Percentiles rank a stretch among this genome's conserved stretches.
Evolutionary conservation across 1,140 invertebrate species (phyloP).

Genomic region (Drosophila sturtevanti): DNA sequence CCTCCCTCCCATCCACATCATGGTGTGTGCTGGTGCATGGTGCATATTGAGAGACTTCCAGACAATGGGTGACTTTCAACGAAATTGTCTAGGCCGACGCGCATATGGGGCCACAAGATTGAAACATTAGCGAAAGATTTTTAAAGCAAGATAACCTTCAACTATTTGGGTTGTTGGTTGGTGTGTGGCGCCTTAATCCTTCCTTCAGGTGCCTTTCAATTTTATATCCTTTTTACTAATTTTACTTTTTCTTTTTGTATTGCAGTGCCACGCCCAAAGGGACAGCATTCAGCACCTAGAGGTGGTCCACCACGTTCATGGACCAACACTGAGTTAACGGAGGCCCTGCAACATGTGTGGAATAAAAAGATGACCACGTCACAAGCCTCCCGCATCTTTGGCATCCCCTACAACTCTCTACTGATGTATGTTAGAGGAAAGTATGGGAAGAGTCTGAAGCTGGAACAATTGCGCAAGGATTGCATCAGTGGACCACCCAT

Average conservation of each 20-base stretch:
- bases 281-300: slow-evolving; percentile 93
- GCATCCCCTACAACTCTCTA: slow-evolving; percentile 95
- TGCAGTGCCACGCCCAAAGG: slow-evolving; percentile 89
- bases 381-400: slow-evolving; percentile 93
- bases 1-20: neutral
- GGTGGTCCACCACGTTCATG: slow-evolving; percentile 94
- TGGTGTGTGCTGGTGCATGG: too few species aligned
- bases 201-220: slow-evolving; percentile 1
- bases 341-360: slow-evolving; percentile 95
- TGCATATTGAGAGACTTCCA: slow-evolving; percentile 23
- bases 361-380: slow-evolving; percentile 97
- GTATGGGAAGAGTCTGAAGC: slow-evolving; percentile 93
- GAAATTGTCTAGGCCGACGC: slow-evolving; percentile 46
- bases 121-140: slow-evolving; percentile 77
- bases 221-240: slow-evolving; percentile 17
- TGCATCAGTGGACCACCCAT: slow-evolving; percentile 89
- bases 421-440: slow-evolving; percentile 96
- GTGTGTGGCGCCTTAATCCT: neutral
- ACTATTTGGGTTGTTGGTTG: slow-evolving; percentile 9
- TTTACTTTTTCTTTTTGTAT: slow-evolving; percentile 52
- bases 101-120: slow-evolving; percentile 75
- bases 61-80: slow-evolving; percentile 70
- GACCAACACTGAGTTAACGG: slow-evolving; percentile 94
- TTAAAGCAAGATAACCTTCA: slow-evolving; percentile 57
- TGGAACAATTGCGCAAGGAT: slow-evolving; percentile 93